A percentile compares a stretch with the other conserved stretches of the same genome.
These are phyloP conservation scores for Acromyrmex echinatior DNA, from an alignment of 1,140 invertebrate species.

Conservation along the genomic window DNA sequence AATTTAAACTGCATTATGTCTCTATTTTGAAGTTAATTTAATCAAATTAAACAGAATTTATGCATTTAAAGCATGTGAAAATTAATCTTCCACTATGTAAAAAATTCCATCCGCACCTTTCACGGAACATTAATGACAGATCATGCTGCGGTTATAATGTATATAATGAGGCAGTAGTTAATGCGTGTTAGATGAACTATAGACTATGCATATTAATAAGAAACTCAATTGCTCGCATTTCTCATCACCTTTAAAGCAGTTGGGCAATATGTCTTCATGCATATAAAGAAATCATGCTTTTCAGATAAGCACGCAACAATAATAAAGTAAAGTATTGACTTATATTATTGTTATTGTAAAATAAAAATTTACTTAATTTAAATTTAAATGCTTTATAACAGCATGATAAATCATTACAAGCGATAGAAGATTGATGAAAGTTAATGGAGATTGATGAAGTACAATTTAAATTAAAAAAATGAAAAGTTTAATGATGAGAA, in stretches of 20 bases:
- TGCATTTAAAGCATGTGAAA: neutral
- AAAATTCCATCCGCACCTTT: conserved; percentile 1
- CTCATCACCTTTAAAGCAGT: neutral
- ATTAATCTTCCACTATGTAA: conserved; percentile 9
- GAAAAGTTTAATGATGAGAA: neutral
- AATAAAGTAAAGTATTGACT: neutral
- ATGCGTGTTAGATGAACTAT: conserved; percentile 22
- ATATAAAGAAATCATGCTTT: neutral
- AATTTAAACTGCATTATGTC: neutral
- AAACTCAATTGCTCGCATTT: conserved; percentile 18
- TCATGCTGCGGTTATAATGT: conserved; percentile 7
- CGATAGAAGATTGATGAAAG: neutral
- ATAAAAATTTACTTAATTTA: neutral
- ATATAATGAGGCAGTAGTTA: conserved; percentile 18
- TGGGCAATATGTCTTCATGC: neutral
- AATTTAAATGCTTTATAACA: neutral
- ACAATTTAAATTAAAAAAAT: neutral
- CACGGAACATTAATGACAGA: conserved; percentile 40
- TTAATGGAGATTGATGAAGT: neutral
- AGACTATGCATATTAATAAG: conserved; percentile 16
- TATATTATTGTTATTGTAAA: neutral
- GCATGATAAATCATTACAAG: neutral
- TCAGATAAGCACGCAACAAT: neutral
- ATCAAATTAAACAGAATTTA: neutral
- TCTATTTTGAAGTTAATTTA: conserved; percentile 14